These are phyloP conservation scores for Ovis canadensis DNA, from an alignment of 2,113 vertebrate genomes.

Conservation along the genomic window DNA sequence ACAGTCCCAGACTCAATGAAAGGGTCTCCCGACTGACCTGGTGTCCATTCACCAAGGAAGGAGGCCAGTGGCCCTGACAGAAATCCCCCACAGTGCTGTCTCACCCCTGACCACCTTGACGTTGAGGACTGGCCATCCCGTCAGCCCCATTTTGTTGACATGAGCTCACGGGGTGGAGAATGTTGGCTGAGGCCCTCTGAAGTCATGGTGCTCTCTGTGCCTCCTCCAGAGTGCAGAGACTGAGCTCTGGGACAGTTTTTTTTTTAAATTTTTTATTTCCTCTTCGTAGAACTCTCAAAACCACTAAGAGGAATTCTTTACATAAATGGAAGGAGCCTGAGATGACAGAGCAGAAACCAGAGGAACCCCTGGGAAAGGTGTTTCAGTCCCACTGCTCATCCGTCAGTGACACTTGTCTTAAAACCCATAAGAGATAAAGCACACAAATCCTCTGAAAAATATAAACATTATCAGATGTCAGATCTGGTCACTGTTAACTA, in stretches of 20 bases:
- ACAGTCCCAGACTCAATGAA: neutral
- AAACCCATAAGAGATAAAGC: neutral
- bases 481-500: neutral
- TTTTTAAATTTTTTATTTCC: neutral
- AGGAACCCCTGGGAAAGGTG: neutral
- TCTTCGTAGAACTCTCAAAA: neutral
- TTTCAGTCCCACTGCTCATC: neutral
- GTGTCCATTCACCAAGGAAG: neutral
- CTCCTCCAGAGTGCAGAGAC: neutral
- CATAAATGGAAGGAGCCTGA: neutral
- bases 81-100: neutral
- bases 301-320: neutral
- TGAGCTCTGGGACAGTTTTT: no score
- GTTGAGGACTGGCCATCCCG: neutral
- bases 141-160: neutral
- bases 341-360: neutral
- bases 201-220: no score
- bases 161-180: accelerated
- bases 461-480: neutral
- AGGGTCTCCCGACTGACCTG: neutral
- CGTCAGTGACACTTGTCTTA: neutral
- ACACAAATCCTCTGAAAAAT: neutral
- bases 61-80: neutral
- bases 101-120: neutral
- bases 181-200: neutral